A percentile compares a stretch with the other conserved stretches of the same genome.
Conservation (phyloP, 2,113 vertebrate species). For the Atractosteus spatula region DNA sequence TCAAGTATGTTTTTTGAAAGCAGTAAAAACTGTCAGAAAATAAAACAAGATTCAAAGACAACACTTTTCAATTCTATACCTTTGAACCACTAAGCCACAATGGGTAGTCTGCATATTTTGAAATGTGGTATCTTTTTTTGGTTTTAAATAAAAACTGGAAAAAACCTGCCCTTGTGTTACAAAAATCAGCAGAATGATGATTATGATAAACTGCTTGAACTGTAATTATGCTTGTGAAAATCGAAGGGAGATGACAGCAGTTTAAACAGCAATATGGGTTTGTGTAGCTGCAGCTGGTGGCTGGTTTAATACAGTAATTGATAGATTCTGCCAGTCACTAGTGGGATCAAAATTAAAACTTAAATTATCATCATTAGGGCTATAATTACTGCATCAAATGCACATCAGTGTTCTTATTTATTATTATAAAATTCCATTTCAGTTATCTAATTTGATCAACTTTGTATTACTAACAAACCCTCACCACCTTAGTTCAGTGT, state of each 20-base stretch:
- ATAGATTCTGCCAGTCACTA: conserved; percentile 85
- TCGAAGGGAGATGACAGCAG: conserved; percentile 79
- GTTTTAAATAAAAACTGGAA: no score
- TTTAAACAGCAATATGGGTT: conserved; percentile 78
- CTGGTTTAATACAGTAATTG: conserved; percentile 82
- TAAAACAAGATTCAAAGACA: no score
- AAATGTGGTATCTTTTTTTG: no score
- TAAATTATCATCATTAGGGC: conserved; percentile 80
- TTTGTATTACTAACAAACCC: conserved; percentile 24
- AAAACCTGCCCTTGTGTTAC: no score
- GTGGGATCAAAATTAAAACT: conserved; percentile 86
- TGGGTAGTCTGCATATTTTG: no score
- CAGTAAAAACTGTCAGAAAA: no score
- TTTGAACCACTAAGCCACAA: no score
- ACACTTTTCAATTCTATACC: no score
- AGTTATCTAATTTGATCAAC: conserved; percentile 57
- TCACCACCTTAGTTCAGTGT: conserved; percentile 19
- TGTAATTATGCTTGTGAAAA: conserved; percentile 77
- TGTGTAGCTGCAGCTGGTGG: conserved; percentile 80
- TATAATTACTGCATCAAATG: conserved; percentile 64
- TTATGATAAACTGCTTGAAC: conserved; percentile 67
- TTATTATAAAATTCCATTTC: conserved; percentile 58
- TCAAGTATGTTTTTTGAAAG: no score
- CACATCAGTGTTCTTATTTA: conserved; percentile 61
- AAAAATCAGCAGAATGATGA: conserved; percentile 32